Percentiles rank a stretch among this genome's conserved stretches.
phyloP scores from a whole-genome alignment of 1,140 invertebrate species.

The Lepeophtheirus salmonis region DNA sequence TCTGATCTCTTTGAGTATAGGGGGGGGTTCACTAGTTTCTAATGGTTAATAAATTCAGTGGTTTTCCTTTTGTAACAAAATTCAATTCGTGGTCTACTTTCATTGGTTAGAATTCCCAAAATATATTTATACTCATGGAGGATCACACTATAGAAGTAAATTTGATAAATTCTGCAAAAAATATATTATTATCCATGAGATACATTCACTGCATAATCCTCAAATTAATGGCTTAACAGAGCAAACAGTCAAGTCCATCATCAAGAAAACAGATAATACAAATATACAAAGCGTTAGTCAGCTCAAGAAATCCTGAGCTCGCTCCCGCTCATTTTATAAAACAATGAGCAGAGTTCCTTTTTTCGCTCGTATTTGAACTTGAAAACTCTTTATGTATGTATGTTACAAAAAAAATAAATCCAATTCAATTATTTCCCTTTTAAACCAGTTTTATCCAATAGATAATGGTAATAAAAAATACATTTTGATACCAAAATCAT shows the following conservation, averaged over 20 bases:
- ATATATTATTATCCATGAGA: not conserved
- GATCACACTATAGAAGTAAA: not conserved
- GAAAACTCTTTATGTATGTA: no score
- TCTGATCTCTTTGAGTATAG: not conserved
- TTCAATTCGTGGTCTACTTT: not conserved
- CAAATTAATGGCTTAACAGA: not conserved
- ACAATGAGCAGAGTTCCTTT: no score
- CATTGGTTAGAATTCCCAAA: slow-evolving; percentile 1
- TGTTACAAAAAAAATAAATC: no score
- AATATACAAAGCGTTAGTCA: no score
- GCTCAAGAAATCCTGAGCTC: no score
- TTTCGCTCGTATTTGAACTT: no score
- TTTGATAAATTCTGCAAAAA: not conserved
- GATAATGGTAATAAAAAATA: no score
- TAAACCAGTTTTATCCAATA: no score
- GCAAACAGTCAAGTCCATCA: not conserved
- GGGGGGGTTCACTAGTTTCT: not conserved
- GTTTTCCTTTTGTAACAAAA: not conserved
- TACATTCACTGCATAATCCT: not conserved
- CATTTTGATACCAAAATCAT: no score
- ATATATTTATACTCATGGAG: not conserved
- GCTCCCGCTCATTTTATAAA: no score
- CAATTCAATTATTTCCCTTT: no score
- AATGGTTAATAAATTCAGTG: slow-evolving; percentile 1
- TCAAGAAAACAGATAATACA: not conserved